Conservation (phyloP, 2,888 invertebrate genomes). For the Pelosia muscerda region DNA sequence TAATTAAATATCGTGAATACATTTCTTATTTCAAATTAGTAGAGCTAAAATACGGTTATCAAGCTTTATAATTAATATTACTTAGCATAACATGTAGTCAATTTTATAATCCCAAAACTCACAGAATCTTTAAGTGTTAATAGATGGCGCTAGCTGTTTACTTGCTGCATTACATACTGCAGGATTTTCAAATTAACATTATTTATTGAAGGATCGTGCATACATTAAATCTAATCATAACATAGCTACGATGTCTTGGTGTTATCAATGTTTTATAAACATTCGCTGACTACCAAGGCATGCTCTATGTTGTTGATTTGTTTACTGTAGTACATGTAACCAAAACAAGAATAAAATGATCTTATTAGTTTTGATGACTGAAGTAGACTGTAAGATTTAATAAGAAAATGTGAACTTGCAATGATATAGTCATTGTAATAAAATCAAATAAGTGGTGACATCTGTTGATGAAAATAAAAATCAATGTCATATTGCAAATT, state of each 20-base stretch:
- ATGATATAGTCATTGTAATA: background rate
- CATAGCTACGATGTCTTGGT: background rate
- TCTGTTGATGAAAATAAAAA: slow-evolving; percentile 30
- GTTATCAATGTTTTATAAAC: slow-evolving; percentile 5
- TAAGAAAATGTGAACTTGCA: background rate
- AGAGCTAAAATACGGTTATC: background rate
- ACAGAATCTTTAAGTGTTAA: slow-evolving; percentile 10
- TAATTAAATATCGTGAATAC: background rate
- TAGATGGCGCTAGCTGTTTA: slow-evolving; percentile 37
- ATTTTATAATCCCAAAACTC: background rate
- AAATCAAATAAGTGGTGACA: slow-evolving; percentile 36
- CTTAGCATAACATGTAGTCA: background rate
- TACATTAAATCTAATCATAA: background rate
- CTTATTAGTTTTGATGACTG: background rate
- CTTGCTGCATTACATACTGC: slow-evolving; percentile 9
- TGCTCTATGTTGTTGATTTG: background rate
- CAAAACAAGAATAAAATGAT: slow-evolving; percentile 2
- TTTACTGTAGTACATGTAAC: background rate
- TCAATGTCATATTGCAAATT: background rate
- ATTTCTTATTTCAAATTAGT: background rate
- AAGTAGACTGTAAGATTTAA: background rate
- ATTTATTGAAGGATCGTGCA: background rate
- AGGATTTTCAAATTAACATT: background rate
- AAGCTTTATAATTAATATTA: background rate
- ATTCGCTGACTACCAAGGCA: background rate